Evolutionary conservation across 2,888 invertebrate genomes (phyloP).

Genomic region (Dioctria linearis): DNA sequence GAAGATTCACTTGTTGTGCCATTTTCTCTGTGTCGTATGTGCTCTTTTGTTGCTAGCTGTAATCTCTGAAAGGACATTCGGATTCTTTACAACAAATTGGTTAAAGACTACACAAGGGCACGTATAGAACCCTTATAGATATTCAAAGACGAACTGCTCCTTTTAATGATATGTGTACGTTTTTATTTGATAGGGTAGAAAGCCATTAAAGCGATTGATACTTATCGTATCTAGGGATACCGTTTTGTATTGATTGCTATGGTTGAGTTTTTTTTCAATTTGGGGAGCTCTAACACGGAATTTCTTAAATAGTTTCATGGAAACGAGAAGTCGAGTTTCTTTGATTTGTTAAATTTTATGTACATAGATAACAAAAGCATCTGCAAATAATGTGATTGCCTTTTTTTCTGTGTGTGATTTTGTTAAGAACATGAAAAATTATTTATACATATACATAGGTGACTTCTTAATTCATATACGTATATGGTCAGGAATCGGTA

Average conservation of each 20-base stretch:
- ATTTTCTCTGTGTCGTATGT: neutral
- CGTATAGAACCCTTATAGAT: neutral
- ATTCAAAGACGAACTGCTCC: neutral
- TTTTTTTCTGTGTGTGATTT: neutral
- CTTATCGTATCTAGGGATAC: slow-evolving; percentile 16
- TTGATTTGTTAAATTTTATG: neutral
- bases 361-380: neutral
- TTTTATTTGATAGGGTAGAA: neutral
- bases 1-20: neutral
- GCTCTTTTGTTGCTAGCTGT: neutral
- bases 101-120: neutral
- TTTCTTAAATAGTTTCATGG: neutral
- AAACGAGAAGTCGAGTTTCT: neutral
- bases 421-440: no score
- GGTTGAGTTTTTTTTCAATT: neutral
- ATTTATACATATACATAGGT: no score
- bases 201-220: slow-evolving; percentile 14
- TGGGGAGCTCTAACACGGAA: neutral
- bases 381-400: neutral
- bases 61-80: slow-evolving; percentile 7
- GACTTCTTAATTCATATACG: no score
- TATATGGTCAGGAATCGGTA: no score
- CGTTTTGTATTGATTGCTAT: neutral
- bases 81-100: slow-evolving; percentile 9
- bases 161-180: neutral